These are phyloP conservation scores for Vollenhovia emeryi DNA, from an alignment of 1,140 invertebrate species.

Conservation along the genomic window DNA sequence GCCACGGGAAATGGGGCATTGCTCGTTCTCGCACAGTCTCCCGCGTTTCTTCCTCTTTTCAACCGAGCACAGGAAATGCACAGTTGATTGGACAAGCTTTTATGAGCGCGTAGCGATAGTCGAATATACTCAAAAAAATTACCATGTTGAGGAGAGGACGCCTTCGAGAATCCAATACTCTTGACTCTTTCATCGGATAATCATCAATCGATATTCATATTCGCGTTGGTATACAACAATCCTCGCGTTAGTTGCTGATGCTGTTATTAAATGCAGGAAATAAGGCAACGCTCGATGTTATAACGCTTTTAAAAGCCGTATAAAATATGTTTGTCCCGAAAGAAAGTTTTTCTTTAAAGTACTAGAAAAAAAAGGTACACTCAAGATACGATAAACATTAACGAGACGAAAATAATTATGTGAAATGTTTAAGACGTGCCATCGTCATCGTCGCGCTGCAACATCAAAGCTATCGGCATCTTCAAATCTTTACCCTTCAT, in stretches of 20 bases:
- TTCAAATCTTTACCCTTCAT: slow-evolving; percentile 67
- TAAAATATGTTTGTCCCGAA: not conserved
- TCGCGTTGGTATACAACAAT: slow-evolving; percentile 45
- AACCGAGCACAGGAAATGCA: slow-evolving; percentile 59
- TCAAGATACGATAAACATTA: not conserved
- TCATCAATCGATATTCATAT: slow-evolving; percentile 77
- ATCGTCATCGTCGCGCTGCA: not conserved
- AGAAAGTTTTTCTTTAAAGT: not conserved
- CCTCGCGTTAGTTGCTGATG: not conserved
- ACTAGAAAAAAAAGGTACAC: too few species aligned
- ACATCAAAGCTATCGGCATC: slow-evolving; percentile 80
- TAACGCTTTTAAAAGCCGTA: slow-evolving; percentile 22
- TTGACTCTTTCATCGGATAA: slow-evolving; percentile 77
- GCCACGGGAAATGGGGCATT: slow-evolving; percentile 54
- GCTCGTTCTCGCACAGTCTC: slow-evolving; percentile 8
- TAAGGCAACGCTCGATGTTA: not conserved
- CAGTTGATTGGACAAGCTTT: slow-evolving; percentile 66
- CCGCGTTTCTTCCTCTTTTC: slow-evolving; percentile 50
- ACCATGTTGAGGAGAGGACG: slow-evolving; percentile 72
- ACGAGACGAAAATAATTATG: not conserved
- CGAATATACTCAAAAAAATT: slow-evolving; percentile 70
- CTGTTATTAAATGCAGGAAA: not conserved
- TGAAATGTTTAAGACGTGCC: slow-evolving; percentile 14
- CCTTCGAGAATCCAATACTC: slow-evolving; percentile 67
- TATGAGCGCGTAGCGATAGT: slow-evolving; percentile 37